Conservation (phyloP, 2,113 vertebrate species). For the Trachemys scripta region DNA sequence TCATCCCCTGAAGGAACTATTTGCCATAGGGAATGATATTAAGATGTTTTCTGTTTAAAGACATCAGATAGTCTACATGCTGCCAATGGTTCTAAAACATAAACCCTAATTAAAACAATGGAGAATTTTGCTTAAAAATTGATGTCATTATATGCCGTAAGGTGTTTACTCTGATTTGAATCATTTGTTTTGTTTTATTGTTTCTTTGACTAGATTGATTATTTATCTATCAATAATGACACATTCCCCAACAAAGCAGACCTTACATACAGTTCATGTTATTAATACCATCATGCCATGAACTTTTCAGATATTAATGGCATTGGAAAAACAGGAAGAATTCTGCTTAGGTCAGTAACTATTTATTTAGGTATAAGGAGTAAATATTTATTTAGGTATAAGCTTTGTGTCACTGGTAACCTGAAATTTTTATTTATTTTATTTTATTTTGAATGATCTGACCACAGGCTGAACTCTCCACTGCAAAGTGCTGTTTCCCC, state of each 20-base stretch:
- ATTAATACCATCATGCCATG: neutral
- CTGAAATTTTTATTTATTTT: conserved; percentile 14
- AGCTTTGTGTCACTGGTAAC: neutral
- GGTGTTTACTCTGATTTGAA: neutral
- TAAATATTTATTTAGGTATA: neutral
- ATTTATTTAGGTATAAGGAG: neutral
- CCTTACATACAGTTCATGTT: neutral
- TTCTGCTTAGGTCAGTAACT: neutral
- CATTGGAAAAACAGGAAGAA: neutral
- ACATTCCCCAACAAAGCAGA: neutral
- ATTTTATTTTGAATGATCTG: conserved; percentile 49
- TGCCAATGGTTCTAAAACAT: neutral
- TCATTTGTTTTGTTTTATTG: neutral
- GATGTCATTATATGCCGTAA: neutral
- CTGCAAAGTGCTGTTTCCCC: conserved; percentile 53
- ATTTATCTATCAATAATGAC: neutral
- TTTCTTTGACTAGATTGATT: neutral
- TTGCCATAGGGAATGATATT: neutral
- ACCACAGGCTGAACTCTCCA: conserved; percentile 70
- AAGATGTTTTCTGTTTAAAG: neutral
- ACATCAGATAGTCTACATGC: neutral
- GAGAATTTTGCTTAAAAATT: neutral
- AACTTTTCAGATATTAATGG: neutral
- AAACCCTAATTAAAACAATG: neutral
- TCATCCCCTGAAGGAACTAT: neutral